These are phyloP conservation scores for Mylabris phalerata DNA, from an alignment of 1,140 invertebrate species.

Conservation along the genomic window DNA sequence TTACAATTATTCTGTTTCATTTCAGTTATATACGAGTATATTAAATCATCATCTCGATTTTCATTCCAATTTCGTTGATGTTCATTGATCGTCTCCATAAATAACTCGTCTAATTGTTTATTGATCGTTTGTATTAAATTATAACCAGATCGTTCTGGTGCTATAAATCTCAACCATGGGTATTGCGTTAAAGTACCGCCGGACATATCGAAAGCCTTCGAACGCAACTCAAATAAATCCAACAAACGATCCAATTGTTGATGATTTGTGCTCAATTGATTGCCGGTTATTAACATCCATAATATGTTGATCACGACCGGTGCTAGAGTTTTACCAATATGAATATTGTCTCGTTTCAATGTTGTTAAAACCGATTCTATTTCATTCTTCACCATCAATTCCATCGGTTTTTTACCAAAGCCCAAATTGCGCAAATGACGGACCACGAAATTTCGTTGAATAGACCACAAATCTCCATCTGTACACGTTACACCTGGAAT, in stretches of 20 bases:
- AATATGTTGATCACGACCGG: conserved; percentile 65
- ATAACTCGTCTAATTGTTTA: conserved; percentile 49
- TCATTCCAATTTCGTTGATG: conserved; percentile 50
- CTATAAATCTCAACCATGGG: conserved; percentile 62
- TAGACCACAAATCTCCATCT: conserved; percentile 67
- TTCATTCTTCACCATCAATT: conserved; percentile 62
- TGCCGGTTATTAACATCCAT: conserved; percentile 65
- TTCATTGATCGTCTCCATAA: conserved; percentile 54
- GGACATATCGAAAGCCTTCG: conserved; percentile 60
- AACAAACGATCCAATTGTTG: conserved; percentile 51
- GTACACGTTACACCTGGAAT: conserved; percentile 63
- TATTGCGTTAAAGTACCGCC: conserved; percentile 61
- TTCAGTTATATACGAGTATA: conserved; percentile 69
- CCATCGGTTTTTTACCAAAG: conserved; percentile 66
- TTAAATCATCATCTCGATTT: conserved; percentile 57
- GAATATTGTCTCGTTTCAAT: conserved; percentile 43
- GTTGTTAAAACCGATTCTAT: conserved; percentile 45
- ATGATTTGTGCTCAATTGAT: conserved; percentile 45
- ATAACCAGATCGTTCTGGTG: conserved; percentile 60
- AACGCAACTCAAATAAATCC: conserved; percentile 52
- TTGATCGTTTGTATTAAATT: conserved; percentile 59
- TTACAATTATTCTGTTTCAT: conserved; percentile 43
- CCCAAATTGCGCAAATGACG: conserved; percentile 64
- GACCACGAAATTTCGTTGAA: conserved; percentile 66
- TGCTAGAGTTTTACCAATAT: conserved; percentile 45